A percentile compares a stretch with the other conserved stretches of the same genome.
Conservation (phyloP, 2,888 invertebrate species). For the Chorisops tibialis region DNA sequence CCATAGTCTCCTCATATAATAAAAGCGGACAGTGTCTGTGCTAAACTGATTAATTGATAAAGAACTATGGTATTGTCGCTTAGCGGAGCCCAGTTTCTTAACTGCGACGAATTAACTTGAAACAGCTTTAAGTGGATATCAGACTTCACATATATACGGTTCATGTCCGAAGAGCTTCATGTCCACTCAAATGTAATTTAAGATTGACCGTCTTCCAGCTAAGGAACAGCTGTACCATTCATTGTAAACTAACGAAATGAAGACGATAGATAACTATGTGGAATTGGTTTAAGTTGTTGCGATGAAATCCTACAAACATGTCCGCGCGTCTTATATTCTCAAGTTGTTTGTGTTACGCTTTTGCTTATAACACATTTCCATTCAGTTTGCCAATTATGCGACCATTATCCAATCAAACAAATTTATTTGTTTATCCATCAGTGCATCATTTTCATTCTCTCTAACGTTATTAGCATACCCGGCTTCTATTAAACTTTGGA, state of each 20-base stretch:
- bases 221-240: not conserved
- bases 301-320: not conserved
- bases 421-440: slow-evolving; percentile 53
- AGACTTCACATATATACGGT: slow-evolving; percentile 18
- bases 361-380: slow-evolving; percentile 54
- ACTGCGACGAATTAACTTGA: slow-evolving; percentile 19
- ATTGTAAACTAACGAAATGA: not conserved
- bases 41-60: slow-evolving; percentile 24
- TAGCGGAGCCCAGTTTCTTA: slow-evolving; percentile 5
- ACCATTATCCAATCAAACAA: slow-evolving; percentile 53
- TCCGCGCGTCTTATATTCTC: slow-evolving; percentile 15
- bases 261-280: not conserved
- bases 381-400: slow-evolving; percentile 53
- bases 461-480: slow-evolving; percentile 18
- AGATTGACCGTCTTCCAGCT: not conserved
- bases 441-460: slow-evolving; percentile 25
- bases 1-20: not conserved
- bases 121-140: slow-evolving; percentile 20
- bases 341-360: slow-evolving; percentile 38
- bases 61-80: not conserved
- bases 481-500: slow-evolving; percentile 6
- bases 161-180: slow-evolving; percentile 1
- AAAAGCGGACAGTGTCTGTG: not conserved
- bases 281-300: slow-evolving; percentile 18
- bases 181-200: slow-evolving; percentile 24